Percentiles rank a stretch among this genome's conserved stretches.
Evolutionary conservation across 2,113 vertebrate genomes (phyloP).

Genomic region (Gymnobelideus leadbeateri): DNA sequence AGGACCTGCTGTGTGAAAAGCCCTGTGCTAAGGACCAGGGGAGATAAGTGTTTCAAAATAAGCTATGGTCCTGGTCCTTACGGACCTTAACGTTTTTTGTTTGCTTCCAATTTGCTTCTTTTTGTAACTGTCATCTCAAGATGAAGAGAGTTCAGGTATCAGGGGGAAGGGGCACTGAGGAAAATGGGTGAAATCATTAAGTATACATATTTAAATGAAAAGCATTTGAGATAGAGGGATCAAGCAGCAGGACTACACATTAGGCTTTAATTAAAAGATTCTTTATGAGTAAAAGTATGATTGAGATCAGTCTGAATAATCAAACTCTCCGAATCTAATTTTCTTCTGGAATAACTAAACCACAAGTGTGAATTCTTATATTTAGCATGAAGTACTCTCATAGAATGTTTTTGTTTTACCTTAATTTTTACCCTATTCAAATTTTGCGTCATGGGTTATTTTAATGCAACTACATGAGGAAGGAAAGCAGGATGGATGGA

Average conservation of each 20-base stretch:
- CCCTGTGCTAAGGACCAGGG: neutral
- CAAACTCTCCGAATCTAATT: neutral
- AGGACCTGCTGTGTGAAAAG: neutral
- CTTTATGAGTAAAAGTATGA: neutral
- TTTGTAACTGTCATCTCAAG: slow-evolving; percentile 28
- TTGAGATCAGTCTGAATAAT: neutral
- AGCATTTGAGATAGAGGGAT: neutral
- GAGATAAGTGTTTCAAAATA: neutral
- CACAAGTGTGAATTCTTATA: neutral
- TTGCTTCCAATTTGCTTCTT: slow-evolving; percentile 31
- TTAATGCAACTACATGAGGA: neutral
- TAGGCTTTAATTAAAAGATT: slow-evolving; percentile 42
- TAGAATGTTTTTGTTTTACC: slow-evolving; percentile 45
- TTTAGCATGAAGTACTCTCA: slow-evolving; percentile 21
- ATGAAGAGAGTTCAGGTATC: slow-evolving; percentile 21
- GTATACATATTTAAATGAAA: slow-evolving; percentile 22
- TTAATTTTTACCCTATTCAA: slow-evolving; percentile 53
- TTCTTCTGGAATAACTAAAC: neutral
- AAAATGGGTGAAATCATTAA: slow-evolving; percentile 39
- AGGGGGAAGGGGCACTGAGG: slow-evolving; percentile 48
- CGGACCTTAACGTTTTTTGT: neutral
- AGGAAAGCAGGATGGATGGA: slow-evolving; percentile 26
- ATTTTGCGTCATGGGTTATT: slow-evolving; percentile 18
- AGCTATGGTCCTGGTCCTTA: neutral
- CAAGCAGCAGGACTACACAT: slow-evolving; percentile 4